Evolutionary conservation across 2,113 vertebrate species (phyloP).

Genomic region (Aramus guarauna): DNA sequence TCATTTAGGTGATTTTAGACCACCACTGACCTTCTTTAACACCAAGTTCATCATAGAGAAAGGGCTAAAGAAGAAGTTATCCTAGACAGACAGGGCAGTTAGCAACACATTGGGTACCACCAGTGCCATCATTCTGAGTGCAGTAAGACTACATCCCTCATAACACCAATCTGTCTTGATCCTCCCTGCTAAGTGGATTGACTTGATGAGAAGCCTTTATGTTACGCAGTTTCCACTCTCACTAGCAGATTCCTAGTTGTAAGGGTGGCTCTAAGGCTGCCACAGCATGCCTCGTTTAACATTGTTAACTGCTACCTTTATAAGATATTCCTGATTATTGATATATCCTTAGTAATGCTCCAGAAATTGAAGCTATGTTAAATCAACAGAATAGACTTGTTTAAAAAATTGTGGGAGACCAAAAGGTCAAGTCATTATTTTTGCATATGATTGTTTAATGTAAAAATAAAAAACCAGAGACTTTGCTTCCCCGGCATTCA

Average conservation of each 20-base stretch:
- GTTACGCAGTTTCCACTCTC: neutral
- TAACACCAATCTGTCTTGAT: neutral
- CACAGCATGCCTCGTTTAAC: neutral
- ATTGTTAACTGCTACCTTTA: neutral
- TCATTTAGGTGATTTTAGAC: neutral
- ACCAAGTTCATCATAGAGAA: neutral
- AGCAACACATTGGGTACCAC: neutral
- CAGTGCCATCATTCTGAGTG: neutral
- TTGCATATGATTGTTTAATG: conserved; percentile 29
- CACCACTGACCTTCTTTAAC: neutral
- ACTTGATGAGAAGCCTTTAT: neutral
- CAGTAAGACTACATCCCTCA: neutral
- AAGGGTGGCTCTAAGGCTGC: neutral
- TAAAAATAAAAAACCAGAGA: conserved; percentile 27
- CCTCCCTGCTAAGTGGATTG: neutral
- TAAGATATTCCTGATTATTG: neutral
- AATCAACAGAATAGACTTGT: neutral
- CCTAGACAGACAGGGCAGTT: neutral
- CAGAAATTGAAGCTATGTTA: neutral
- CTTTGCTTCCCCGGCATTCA: neutral
- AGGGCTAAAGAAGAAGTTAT: neutral
- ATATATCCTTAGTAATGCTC: neutral
- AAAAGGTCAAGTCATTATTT: conserved; percentile 41
- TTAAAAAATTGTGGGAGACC: conserved; percentile 11
- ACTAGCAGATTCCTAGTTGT: neutral